Conservation (phyloP, 1,140 invertebrate species). For the Lepidurus apus region DNA sequence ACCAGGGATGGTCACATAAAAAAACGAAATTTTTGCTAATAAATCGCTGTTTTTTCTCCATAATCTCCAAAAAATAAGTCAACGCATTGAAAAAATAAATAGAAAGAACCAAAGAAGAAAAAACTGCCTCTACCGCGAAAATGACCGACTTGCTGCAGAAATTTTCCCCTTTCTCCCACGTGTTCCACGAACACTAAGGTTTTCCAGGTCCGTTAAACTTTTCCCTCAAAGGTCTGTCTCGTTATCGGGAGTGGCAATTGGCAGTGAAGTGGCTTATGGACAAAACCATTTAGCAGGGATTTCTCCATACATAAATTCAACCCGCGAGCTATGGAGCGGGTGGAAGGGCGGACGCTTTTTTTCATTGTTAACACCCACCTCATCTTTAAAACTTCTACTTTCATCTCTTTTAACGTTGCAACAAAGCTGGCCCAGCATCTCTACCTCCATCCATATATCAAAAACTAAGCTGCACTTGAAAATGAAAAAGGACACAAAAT, state of each 20-base stretch:
- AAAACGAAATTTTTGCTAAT: neutral
- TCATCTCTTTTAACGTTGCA: neutral
- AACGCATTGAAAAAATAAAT: neutral
- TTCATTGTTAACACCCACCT: too few species aligned
- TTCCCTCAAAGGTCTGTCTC: neutral
- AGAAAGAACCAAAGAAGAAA: neutral
- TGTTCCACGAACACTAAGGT: neutral
- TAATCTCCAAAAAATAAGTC: neutral
- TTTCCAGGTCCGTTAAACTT: neutral
- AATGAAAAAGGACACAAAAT: neutral
- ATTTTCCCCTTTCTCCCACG: neutral
- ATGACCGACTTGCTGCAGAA: neutral
- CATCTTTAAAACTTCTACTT: neutral
- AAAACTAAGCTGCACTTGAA: constrained; percentile 19
- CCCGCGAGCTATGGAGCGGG: too few species aligned
- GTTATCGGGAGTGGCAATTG: constrained; percentile 2
- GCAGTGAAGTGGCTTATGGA: constrained; percentile 21
- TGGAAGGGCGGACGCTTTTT: too few species aligned
- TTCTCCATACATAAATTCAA: neutral
- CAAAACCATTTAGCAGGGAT: neutral
- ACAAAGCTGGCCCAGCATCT: neutral
- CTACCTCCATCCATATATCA: neutral
- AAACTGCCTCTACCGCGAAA: constrained; percentile 17
- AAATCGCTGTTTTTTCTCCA: neutral
- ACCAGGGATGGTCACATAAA: neutral